Conservation (phyloP, 2,113 vertebrate species). For the Lepidiolamprologus cunningtoni region DNA sequence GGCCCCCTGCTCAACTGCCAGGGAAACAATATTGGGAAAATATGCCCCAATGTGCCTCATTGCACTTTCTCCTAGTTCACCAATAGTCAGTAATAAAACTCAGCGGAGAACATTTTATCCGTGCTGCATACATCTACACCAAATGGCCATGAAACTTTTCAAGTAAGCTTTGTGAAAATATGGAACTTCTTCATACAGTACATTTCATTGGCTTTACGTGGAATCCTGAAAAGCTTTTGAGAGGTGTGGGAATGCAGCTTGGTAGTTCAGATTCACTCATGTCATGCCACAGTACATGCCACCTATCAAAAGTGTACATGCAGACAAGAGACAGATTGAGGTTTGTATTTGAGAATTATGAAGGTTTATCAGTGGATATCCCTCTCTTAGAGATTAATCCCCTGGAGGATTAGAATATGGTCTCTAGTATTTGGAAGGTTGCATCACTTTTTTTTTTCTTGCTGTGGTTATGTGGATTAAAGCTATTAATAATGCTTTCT, state of each 20-base stretch:
- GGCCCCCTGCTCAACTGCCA: background rate
- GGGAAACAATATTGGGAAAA: conserved; percentile 12
- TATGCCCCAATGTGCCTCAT: background rate
- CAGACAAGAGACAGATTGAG: conserved; percentile 41
- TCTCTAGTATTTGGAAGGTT: conserved; percentile 2
- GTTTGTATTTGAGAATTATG: conserved; percentile 53
- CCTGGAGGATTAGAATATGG: conserved; percentile 36
- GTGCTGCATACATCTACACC: background rate
- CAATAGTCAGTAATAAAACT: background rate
- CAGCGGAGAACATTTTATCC: background rate
- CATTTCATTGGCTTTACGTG: background rate
- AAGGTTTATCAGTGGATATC: conserved; percentile 60
- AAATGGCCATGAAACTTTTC: background rate
- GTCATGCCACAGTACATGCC: background rate
- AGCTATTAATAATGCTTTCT: background rate
- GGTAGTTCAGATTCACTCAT: background rate
- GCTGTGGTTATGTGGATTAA: background rate
- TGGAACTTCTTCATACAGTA: background rate
- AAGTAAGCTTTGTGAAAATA: background rate
- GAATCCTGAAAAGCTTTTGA: background rate
- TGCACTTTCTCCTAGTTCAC: background rate
- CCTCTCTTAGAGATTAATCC: conserved; percentile 60
- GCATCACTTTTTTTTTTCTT: background rate
- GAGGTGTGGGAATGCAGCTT: background rate
- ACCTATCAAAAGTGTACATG: background rate